phyloP scores from a whole-genome alignment of 1,140 invertebrate species.

The Cyrtorhinus lividipennis region DNA sequence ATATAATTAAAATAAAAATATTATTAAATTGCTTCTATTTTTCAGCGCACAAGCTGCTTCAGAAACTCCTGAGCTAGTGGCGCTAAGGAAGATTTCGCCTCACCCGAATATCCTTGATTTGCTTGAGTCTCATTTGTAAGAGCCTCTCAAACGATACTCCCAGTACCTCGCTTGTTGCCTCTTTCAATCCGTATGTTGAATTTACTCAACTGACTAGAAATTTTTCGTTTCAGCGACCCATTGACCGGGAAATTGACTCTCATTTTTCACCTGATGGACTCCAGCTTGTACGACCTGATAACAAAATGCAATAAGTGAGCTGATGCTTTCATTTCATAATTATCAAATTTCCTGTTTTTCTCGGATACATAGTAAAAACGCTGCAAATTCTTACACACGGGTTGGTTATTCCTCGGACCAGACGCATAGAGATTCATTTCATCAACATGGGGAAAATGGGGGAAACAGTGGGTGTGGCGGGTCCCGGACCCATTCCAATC shows the following conservation, averaged over 20 bases:
- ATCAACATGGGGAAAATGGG: too few species aligned
- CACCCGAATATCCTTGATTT: constrained; percentile 47
- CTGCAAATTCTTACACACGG: too few species aligned
- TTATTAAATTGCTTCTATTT: constrained; percentile 15
- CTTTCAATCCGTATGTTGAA: not conserved
- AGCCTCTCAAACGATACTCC: too few species aligned
- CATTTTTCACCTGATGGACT: constrained; percentile 52
- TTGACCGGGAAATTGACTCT: constrained; percentile 39
- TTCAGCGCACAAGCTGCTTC: constrained; percentile 39
- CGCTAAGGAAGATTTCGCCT: constrained; percentile 38
- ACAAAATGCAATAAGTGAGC: constrained; percentile 33
- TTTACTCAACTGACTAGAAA: too few species aligned
- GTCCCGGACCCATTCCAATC: too few species aligned
- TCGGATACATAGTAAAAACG: too few species aligned
- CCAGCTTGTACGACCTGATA: constrained; percentile 51
- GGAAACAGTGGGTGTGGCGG: too few species aligned
- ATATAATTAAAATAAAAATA: constrained; percentile 13
- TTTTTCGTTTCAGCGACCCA: constrained; percentile 31
- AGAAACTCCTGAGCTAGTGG: constrained; percentile 43
- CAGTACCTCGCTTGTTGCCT: not conserved
- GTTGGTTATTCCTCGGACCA: too few species aligned
- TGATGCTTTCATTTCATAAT: not conserved
- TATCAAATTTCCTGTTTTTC: not conserved
- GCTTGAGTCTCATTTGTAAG: constrained; percentile 47
- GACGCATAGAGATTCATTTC: too few species aligned